Evolutionary conservation across 2,888 invertebrate genomes (phyloP).

Genomic region (Trichogramma dendrolimi): DNA sequence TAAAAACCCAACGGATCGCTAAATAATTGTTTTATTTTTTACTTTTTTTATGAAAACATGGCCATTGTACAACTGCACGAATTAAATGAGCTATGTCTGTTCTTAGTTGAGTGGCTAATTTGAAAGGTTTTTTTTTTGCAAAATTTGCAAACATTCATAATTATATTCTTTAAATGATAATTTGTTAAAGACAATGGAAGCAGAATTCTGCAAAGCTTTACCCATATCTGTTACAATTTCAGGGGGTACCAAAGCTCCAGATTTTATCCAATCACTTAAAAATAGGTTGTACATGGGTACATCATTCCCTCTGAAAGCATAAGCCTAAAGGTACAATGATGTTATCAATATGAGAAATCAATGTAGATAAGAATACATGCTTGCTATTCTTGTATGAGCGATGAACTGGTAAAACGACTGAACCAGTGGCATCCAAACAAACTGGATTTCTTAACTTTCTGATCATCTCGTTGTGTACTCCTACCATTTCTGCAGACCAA

Average conservation of each 20-base stretch:
- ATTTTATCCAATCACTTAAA: conserved; percentile 29
- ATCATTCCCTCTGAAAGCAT: conserved; percentile 33
- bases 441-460: not conserved
- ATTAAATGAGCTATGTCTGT: conserved; percentile 6
- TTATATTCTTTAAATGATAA: conserved; percentile 25
- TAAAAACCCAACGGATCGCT: too few relatives aligned
- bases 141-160: conserved; percentile 21
- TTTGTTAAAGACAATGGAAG: conserved; percentile 31
- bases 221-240: conserved; percentile 31
- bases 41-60: not conserved
- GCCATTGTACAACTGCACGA: not conserved
- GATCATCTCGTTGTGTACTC: conserved; percentile 1
- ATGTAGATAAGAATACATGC: conserved; percentile 33
- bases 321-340: conserved; percentile 33
- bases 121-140: not conserved
- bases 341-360: conserved; percentile 21
- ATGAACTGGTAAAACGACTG: conserved; percentile 22
- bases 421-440: conserved; percentile 33
- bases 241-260: conserved; percentile 27
- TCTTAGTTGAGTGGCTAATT: not conserved
- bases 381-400: conserved; percentile 14
- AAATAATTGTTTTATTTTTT: too few relatives aligned
- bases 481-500: conserved; percentile 8
- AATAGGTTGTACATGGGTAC: conserved; percentile 21
- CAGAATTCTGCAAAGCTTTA: conserved; percentile 30